Base-by-base conservation (phyloP, 2,888 invertebrate genomes). In the Caenorhabditis becei region DNA sequence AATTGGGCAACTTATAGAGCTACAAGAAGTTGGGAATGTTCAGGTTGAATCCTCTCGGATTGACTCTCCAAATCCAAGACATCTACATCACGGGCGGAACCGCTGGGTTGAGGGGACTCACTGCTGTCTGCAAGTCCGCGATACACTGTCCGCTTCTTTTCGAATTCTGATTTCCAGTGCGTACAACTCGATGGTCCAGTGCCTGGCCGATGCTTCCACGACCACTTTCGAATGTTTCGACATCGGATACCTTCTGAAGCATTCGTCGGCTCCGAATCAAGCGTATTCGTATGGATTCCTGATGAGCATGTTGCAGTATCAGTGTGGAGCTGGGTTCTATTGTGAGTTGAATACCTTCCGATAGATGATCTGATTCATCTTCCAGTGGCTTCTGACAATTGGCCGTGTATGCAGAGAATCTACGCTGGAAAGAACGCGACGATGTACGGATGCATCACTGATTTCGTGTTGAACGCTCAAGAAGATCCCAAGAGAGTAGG, bases 271-370 rank as follows among this genome's bases (percentile, higher is more conserved):
- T 49, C 82, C 84, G n/a, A 77, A 77, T 35, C 61, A 78, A 23
- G 85, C 85, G 24, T 85, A 85, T 44, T 75, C 80, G 10, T 85
- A 83, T 53, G 77, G 80, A 16, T 78, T 81, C 41, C 53, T 83
- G 37, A 83, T 85, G 82, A 80, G 63, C 54, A 85, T 83, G 85
- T 44, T 82, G 1, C 80, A 82, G 44, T 85, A 81, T 66, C 85
- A 85, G 51, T 85, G 85, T 65, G 85, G 85, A 58, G 82, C 85
- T 32, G 85, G 85, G 35, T 85, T 85, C 71, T 85, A 83, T 53
- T 56, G 85, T 85, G 56, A 71, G 70, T 54, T 14, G 32, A n/a
- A n/a, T n/a, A n/a, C n/a, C n/a, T n/a, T n/a, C n/a, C n/a, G n/a
- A n/a, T n/a, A n/a, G n/a, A n/a, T n/a, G n/a, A n/a, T n/a, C n/a